Base-by-base conservation (phyloP, 2,113 vertebrate genomes). In the Pungitius pungitius region DNA sequence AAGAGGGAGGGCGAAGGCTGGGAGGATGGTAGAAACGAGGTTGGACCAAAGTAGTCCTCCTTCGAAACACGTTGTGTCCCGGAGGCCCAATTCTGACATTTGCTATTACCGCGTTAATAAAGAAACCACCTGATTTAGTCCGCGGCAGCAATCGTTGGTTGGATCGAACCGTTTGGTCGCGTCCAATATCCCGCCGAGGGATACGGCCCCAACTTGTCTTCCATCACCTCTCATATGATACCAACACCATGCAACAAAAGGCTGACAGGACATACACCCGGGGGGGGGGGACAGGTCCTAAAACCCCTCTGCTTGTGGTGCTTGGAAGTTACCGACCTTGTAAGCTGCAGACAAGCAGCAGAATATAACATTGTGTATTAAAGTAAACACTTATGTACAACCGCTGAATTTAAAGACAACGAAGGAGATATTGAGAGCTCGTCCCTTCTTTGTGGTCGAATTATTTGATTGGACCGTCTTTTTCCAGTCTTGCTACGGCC, bases 1-100 rank as follows among this genome's bases (percentile, higher is more conserved):
- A 84, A 88, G 37, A 91, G 5, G 13, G 78, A 51, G 42, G 72
- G 83, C 40, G 72, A 71, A 88, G 89, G 43, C 90, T 72, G 75
- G 47, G 72, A 68, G 39, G 54, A 73, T 15, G 60, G 70, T 24
- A 47, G 33, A 75, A 65, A 74, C 42, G 75, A 56, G 58, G 54
- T 59, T 35, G 12, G 54, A 75, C 72, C 30, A 84, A 80, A 82
- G 68, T 12, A n/a, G 30, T n/a, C n/a, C n/a, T n/a, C n/a, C n/a
- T n/a, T n/a, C n/a, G n/a, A n/a, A n/a, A n/a, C n/a, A n/a, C n/a
- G n/a, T n/a, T n/a, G n/a, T n/a, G n/a, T n/a, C n/a, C n/a, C n/a
- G n/a, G n/a, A 11, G 35, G 62, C 12, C 12, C 11, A 35, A 64
- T 35, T 64, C 20, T n/a, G 52, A 22, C 13, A 55, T 45, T 33